phyloP scores from a whole-genome alignment of 2,888 invertebrate species.

The Drosophila infuscata region DNA sequence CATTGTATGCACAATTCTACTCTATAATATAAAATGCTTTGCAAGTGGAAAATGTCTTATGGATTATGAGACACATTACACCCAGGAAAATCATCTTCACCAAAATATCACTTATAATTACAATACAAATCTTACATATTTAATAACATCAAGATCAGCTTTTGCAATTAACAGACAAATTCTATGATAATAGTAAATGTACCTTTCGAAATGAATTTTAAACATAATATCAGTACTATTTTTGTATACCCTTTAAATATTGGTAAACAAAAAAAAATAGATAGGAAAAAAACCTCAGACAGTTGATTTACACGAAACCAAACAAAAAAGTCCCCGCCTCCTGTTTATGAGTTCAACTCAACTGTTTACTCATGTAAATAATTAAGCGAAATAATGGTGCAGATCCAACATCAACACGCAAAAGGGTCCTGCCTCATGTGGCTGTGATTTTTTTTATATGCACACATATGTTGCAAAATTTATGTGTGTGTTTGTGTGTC shows the following conservation, averaged over 20 bases:
- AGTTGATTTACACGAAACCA: conserved; percentile 50
- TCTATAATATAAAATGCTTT: background rate
- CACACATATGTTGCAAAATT: conserved; percentile 21
- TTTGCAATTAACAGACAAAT: background rate
- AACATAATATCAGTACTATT: background rate
- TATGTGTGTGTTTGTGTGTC: conserved; percentile 37
- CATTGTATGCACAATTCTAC: conserved; percentile 49
- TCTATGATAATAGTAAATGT: background rate
- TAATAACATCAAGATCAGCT: background rate
- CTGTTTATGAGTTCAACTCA: conserved; percentile 40
- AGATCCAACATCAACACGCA: conserved; percentile 48
- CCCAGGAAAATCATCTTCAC: background rate
- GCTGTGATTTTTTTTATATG: conserved; percentile 61
- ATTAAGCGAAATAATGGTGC: conserved; percentile 78
- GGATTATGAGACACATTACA: background rate
- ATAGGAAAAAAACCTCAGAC: conserved; percentile 1
- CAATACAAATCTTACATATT: background rate
- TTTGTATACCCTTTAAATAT: background rate
- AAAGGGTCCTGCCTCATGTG: conserved; percentile 63
- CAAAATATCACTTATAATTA: background rate
- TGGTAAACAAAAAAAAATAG: background rate
- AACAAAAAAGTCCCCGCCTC: conserved; percentile 15
- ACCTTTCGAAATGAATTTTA: background rate
- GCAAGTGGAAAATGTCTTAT: background rate
- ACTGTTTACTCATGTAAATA: conserved; percentile 79